These are phyloP conservation scores for Tetranychus piercei DNA, from an alignment of 2,888 invertebrate species.

Conservation along the genomic window DNA sequence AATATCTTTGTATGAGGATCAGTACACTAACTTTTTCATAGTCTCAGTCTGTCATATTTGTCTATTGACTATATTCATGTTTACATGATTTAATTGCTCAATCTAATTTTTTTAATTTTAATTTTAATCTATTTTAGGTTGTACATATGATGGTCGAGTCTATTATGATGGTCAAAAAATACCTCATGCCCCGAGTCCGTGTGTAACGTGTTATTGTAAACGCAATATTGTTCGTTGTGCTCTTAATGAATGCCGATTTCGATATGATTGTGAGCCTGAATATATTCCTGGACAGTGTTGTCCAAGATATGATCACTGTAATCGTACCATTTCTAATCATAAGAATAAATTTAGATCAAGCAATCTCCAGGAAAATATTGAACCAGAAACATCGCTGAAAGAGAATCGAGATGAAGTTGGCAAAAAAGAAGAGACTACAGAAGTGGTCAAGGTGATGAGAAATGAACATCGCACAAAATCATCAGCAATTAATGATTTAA, in stretches of 20 bases:
- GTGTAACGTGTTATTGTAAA: slow-evolving; percentile 58
- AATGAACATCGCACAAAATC: neutral
- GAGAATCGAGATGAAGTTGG: neutral
- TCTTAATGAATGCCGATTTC: slow-evolving; percentile 51
- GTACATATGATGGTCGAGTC: slow-evolving; percentile 2
- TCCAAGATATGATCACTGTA: slow-evolving; percentile 57
- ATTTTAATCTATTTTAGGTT: neutral
- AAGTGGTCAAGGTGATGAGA: neutral
- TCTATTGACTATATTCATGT: no score
- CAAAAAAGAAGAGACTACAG: neutral
- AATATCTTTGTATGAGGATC: no score
- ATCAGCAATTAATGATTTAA: neutral
- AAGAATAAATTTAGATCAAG: neutral
- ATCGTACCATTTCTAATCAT: neutral
- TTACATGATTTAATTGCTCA: neutral
- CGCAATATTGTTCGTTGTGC: slow-evolving; percentile 59
- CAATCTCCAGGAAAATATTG: neutral
- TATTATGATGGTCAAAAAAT: slow-evolving; percentile 5
- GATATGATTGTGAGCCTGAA: slow-evolving; percentile 53
- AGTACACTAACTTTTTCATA: no score
- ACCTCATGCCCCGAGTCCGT: slow-evolving; percentile 35
- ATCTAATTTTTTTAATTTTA: neutral
- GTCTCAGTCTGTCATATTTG: neutral
- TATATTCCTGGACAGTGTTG: slow-evolving; percentile 54
- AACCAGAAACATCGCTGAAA: neutral